These are phyloP conservation scores for Acleris emargana DNA, from an alignment of 2,888 invertebrate genomes.

Conservation along the genomic window DNA sequence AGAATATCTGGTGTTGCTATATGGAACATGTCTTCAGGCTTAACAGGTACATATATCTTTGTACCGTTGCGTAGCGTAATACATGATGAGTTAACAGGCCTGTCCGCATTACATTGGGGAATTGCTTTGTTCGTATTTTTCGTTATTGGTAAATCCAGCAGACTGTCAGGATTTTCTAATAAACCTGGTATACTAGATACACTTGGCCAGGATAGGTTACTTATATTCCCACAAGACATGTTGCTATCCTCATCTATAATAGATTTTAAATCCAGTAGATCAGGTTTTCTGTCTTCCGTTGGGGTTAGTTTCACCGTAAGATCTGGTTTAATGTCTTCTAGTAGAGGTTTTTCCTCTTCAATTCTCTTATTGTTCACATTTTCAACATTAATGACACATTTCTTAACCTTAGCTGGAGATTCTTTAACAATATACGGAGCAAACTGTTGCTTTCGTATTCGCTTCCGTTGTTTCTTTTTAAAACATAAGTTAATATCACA, in stretches of 20 bases:
- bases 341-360: too few relatives aligned
- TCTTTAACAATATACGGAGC: conserved; percentile 61
- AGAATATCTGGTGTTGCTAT: conserved; percentile 53
- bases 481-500: conserved; percentile 40
- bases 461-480: conserved; percentile 40
- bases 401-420: conserved; percentile 40
- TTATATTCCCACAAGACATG: conserved; percentile 53
- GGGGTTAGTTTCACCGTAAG: conserved; percentile 10
- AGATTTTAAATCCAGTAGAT: conserved; percentile 42
- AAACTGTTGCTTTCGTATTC: conserved; percentile 44
- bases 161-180: background rate
- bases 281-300: background rate
- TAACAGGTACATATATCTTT: conserved; percentile 44
- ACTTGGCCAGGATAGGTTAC: conserved; percentile 49
- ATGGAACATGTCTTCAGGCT: conserved; percentile 57
- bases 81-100: conserved; percentile 40
- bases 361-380: background rate
- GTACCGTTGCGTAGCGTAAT: conserved; percentile 46
- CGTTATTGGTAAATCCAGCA: background rate
- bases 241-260: conserved; percentile 52
- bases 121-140: background rate
- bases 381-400: conserved; percentile 51
- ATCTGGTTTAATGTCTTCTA: background rate
- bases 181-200: conserved; percentile 42
- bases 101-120: conserved; percentile 15